Percentiles rank a stretch among this genome's conserved stretches.
Conservation (phyloP, 1,140 invertebrate species). For the Diabrotica undecimpunctata region DNA sequence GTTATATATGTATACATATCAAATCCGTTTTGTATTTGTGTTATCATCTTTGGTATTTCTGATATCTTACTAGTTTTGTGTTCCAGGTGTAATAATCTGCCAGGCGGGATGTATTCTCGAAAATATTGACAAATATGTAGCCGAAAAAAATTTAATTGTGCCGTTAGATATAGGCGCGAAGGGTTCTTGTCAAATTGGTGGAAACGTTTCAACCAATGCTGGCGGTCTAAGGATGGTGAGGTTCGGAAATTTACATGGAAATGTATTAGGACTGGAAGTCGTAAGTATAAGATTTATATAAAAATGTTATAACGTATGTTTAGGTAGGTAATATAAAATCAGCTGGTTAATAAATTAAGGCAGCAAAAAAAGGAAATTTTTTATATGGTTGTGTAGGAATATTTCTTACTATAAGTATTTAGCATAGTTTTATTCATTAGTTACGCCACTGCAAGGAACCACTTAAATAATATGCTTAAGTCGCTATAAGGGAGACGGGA, state of each 20-base stretch:
- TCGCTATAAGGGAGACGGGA: too few relatives aligned
- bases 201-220: conserved; percentile 95
- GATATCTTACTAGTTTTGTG: conserved; percentile 1
- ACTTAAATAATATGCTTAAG: too few relatives aligned
- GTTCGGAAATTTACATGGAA: conserved; percentile 94
- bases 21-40: background rate
- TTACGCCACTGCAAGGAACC: too few relatives aligned
- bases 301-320: background rate
- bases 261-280: conserved; percentile 85
- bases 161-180: conserved; percentile 95
- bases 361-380: background rate
- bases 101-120: conserved; percentile 92
- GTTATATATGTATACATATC: background rate
- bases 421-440: too few relatives aligned
- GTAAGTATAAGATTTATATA: conserved; percentile 53
- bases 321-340: background rate
- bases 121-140: conserved; percentile 72
- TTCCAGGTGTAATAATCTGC: conserved; percentile 74
- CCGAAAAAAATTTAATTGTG: conserved; percentile 76
- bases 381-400: too few relatives aligned
- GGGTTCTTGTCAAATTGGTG: conserved; percentile 95
- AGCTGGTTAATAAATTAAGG: background rate
- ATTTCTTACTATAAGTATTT: too few relatives aligned
- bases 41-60: background rate
- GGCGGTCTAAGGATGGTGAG: conserved; percentile 86